phyloP scores from a whole-genome alignment of 2,113 vertebrate genomes.

The Bagarius yarrelli region DNA sequence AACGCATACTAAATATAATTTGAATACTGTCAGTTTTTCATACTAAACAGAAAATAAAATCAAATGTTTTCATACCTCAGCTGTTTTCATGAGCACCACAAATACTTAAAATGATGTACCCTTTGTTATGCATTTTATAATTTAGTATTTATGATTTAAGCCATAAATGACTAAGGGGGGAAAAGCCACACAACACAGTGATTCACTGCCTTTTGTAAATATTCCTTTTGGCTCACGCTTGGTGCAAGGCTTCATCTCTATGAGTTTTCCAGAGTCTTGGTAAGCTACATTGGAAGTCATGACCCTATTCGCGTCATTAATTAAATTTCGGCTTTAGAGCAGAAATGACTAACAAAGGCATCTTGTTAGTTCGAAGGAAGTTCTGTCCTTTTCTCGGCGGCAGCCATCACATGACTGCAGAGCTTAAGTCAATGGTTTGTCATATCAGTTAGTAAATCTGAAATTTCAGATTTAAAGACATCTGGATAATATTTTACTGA shows the following conservation, averaged over 20 bases:
- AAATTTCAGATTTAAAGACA: background rate
- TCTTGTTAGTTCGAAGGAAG: constrained; percentile 17
- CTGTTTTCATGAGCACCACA: constrained; percentile 38
- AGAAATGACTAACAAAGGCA: constrained; percentile 42
- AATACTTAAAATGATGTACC: constrained; percentile 55
- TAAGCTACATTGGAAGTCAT: constrained; percentile 58
- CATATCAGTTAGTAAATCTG: background rate
- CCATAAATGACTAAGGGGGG: constrained; percentile 61
- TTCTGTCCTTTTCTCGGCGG: too few species aligned
- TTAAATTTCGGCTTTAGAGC: constrained; percentile 43
- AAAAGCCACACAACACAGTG: constrained; percentile 73
- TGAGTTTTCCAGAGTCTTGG: constrained; percentile 77
- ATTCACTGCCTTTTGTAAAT: constrained; percentile 81
- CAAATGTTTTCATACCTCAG: constrained; percentile 38
- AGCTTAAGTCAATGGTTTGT: background rate
- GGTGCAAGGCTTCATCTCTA: constrained; percentile 59
- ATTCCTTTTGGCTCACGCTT: constrained; percentile 79
- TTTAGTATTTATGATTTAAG: constrained; percentile 61
- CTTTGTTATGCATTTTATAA: constrained; percentile 50
- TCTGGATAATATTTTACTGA: background rate
- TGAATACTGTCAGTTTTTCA: constrained; percentile 39
- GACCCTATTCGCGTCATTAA: constrained; percentile 48
- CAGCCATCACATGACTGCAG: background rate
- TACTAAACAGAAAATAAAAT: constrained; percentile 54
- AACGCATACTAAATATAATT: background rate